These are phyloP conservation scores for Drosophila ambigua DNA, from an alignment of 1,140 invertebrate species.

Conservation along the genomic window DNA sequence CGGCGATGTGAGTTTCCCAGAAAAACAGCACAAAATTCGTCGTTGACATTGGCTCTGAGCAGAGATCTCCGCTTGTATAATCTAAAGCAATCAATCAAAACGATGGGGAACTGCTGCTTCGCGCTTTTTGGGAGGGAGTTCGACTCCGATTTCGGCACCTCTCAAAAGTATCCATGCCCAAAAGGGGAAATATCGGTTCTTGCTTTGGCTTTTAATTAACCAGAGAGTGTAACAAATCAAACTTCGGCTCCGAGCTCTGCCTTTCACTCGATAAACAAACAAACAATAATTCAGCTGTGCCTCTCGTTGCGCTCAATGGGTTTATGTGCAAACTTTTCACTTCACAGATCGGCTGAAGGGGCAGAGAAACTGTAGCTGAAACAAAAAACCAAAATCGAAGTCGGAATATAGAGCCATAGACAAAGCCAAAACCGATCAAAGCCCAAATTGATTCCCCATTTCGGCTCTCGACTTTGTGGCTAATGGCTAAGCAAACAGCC, in stretches of 20 bases:
- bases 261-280: slow-evolving; percentile 75
- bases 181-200: slow-evolving; percentile 4
- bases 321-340: slow-evolving; percentile 60
- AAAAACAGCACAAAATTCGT: slow-evolving; percentile 37
- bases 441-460: slow-evolving; percentile 47
- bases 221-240: slow-evolving; percentile 73
- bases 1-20: slow-evolving; percentile 41
- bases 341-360: slow-evolving; percentile 11
- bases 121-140: too few relatives aligned
- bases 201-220: slow-evolving; percentile 55
- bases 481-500: slow-evolving; percentile 49
- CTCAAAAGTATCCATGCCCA: too few relatives aligned
- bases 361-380: slow-evolving; percentile 31
- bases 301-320: slow-evolving; percentile 49
- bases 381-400: slow-evolving; percentile 23
- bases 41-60: slow-evolving; percentile 32
- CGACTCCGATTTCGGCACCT: too few relatives aligned
- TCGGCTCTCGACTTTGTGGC: slow-evolving; percentile 25
- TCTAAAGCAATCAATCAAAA: too few relatives aligned
- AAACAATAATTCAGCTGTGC: slow-evolving; percentile 49
- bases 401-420: neutral
- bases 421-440: slow-evolving; percentile 29
- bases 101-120: too few relatives aligned
- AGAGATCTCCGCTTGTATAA: slow-evolving; percentile 12
- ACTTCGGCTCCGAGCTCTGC: slow-evolving; percentile 40